Base-by-base conservation (phyloP, 2,888 invertebrate species). In the Caenorhabditis sinica region DNA sequence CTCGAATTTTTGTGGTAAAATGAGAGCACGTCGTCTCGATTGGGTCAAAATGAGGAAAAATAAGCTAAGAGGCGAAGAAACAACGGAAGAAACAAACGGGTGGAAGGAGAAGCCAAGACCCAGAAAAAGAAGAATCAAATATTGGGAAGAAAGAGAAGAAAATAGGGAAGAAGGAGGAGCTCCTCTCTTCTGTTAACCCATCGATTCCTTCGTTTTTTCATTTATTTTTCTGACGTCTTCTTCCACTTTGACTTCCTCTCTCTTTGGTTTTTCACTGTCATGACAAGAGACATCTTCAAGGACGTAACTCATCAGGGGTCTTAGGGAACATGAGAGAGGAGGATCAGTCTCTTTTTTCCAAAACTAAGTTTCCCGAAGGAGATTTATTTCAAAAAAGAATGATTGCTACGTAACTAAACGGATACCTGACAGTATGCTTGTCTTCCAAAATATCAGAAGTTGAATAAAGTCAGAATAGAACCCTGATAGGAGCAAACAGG, bases 161-260 rank as follows among this genome's bases (percentile, higher is more conserved):
- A 25, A 58, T 25, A 25, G 30, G 23, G 53, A 58, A n/a, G 28
- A 45, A 20, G 61, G 36, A 45, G 60, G 45, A 60, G 73, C n/a
- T 2, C 11, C 25, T 45, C 20, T 30, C 51, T 63, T 73, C 49
- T 69, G 56, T 69, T 69, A 69, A 69, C 69, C 69, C 69, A 69
- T 69, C 69, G 69, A 69, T 56, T 56, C 69, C 9, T n/a, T n/a
- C 30, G 40, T 20, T 33, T 69, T 75, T 56, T 76, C 76, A 76
- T 76, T 68, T 76, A 60, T 76, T 76, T 76, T 77, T 77, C 77
- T 77, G 77, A 77, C 69, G 77, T 69, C 61, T 58, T 68, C 69
- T 58, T 66, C 68, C 60, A 66, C 49, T 75, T 56, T 58, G 72
- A 60, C 51, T 61, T 51, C 61, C 36, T 45, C 23, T 60, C 33